phyloP scores from a whole-genome alignment of 2,797 vertebrate genomes.

The Hybognathus amarus region DNA sequence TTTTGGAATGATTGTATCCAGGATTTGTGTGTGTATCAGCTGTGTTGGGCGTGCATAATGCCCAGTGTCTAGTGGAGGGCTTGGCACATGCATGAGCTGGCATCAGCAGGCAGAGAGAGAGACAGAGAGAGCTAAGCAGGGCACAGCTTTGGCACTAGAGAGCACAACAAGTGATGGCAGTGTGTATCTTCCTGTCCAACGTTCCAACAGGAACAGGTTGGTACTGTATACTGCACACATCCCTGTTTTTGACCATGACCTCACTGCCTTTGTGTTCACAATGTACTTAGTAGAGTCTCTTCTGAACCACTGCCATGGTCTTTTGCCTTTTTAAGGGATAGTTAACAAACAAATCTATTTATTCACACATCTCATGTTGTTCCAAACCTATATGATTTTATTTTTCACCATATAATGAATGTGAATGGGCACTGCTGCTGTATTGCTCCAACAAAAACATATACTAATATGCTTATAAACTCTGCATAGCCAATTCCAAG shows the following conservation, averaged over 20 bases:
- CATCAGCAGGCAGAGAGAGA: conserved; percentile 35
- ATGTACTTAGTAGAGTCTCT: background rate
- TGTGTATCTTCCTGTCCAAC: conserved; percentile 55
- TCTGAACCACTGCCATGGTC: background rate
- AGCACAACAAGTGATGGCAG: conserved; percentile 56
- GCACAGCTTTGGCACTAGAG: conserved; percentile 55
- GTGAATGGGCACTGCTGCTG: background rate
- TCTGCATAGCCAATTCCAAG: background rate
- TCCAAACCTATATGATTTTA: background rate
- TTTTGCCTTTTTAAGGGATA: background rate
- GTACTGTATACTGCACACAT: conserved; percentile 41
- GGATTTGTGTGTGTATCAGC: conserved; percentile 42
- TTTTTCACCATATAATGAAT: background rate
- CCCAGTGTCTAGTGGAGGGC: conserved; percentile 56
- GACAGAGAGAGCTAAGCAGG: conserved; percentile 42
- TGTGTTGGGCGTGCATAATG: conserved; percentile 53
- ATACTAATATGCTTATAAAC: background rate
- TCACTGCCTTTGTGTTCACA: conserved; percentile 33
- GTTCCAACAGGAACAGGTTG: conserved; percentile 60
- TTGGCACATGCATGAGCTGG: conserved; percentile 57
- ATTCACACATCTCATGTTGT: background rate
- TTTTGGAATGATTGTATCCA: conserved; percentile 34
- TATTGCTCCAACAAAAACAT: background rate
- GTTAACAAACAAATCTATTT: background rate
- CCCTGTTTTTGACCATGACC: conserved; percentile 43